Conservation (phyloP, 2,888 invertebrate genomes). For the Busseola fusca region DNA sequence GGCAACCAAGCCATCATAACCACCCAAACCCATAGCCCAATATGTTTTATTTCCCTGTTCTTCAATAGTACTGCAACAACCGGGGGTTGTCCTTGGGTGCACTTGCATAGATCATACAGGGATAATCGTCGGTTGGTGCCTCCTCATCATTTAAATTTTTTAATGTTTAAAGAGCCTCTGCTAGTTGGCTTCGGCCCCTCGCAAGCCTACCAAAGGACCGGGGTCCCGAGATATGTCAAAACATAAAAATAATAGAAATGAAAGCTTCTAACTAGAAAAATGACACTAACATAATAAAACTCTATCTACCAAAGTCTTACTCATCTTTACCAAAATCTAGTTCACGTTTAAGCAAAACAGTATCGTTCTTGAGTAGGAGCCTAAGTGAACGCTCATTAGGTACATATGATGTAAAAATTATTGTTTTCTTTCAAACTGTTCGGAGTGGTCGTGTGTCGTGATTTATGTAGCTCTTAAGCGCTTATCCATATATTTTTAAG, state of each 20-base stretch:
- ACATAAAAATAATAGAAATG: not conserved
- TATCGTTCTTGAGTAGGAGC: not conserved
- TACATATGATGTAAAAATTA: not conserved
- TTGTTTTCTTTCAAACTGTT: constrained; percentile 2
- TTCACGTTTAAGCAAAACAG: not conserved
- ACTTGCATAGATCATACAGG: too few species aligned
- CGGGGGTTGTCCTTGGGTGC: too few species aligned
- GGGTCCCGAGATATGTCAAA: too few species aligned
- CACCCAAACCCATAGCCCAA: too few species aligned
- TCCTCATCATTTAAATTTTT: too few species aligned
- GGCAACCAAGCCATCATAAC: too few species aligned
- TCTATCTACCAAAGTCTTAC: not conserved
- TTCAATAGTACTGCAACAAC: too few species aligned
- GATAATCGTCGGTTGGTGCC: too few species aligned
- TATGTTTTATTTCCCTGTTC: too few species aligned
- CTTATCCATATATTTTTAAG: constrained; percentile 16
- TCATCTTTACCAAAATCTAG: not conserved
- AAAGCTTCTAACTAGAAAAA: not conserved
- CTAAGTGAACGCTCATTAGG: not conserved
- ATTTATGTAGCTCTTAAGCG: not conserved
- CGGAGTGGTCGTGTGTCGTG: not conserved
- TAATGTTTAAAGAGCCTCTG: too few species aligned
- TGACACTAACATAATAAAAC: not conserved
- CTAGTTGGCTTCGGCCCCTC: too few species aligned
- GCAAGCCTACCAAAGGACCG: too few species aligned